Percentiles rank a stretch among this genome's conserved stretches.
Evolutionary conservation across 2,113 vertebrate genomes (phyloP).

Genomic region (Myocastor coypus): DNA sequence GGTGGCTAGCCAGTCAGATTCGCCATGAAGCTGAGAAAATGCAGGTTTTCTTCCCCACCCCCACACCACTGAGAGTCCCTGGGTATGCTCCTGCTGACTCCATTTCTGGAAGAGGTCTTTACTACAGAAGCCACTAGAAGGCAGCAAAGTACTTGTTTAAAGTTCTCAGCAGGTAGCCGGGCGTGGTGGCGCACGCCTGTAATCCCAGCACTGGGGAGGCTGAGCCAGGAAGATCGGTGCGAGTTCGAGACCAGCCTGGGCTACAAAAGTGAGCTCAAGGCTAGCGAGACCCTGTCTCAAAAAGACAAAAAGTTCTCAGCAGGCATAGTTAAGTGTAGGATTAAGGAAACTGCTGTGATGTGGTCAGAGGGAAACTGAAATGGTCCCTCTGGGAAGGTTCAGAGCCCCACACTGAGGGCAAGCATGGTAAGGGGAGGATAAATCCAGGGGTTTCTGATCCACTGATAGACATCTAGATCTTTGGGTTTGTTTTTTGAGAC

Average conservation of each 20-base stretch:
- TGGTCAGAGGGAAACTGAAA: not conserved
- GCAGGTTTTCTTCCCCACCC: not conserved
- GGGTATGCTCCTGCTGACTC: not conserved
- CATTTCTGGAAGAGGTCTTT: not conserved
- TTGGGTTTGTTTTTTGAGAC: not conserved
- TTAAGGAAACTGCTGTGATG: not conserved
- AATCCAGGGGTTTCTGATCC: not conserved
- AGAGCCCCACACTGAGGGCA: not conserved
- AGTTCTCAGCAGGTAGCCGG: not conserved
- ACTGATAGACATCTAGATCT: not conserved
- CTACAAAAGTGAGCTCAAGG: too few relatives aligned
- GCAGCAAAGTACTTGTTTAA: conserved; percentile 65
- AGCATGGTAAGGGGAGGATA: not conserved
- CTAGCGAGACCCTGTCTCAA: too few relatives aligned
- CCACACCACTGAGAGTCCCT: not conserved
- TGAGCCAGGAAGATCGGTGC: too few relatives aligned
- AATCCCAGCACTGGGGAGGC: too few relatives aligned
- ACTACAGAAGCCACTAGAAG: conserved; percentile 55
- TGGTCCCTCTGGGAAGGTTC: not conserved
- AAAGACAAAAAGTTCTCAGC: not conserved
- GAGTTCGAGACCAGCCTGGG: too few relatives aligned
- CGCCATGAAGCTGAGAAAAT: not conserved
- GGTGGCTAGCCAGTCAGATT: not conserved
- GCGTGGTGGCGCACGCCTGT: too few relatives aligned
- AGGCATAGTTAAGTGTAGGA: not conserved